Evolutionary conservation across 2,113 vertebrate genomes (phyloP).

Genomic region (Indri indri): DNA sequence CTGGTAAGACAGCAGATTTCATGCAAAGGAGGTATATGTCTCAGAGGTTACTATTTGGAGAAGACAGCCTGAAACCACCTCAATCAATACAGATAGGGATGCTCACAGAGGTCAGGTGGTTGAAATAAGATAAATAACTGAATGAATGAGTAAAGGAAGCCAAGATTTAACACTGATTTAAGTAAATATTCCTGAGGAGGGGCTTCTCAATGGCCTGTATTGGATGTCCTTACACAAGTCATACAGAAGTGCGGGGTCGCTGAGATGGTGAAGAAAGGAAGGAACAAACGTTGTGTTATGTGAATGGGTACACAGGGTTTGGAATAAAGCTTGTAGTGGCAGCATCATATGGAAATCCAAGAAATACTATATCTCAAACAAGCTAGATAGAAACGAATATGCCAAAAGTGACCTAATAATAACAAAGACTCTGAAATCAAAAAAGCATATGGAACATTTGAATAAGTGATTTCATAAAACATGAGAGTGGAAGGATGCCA

Average conservation of each 20-base stretch:
- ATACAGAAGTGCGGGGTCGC: not conserved
- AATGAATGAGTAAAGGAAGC: not conserved
- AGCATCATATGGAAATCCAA: not conserved
- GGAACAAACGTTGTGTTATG: not conserved
- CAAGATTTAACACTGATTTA: not conserved
- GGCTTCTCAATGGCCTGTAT: not conserved
- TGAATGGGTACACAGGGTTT: not conserved
- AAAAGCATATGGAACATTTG: not conserved
- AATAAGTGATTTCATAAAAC: constrained; percentile 4
- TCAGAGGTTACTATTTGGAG: not conserved
- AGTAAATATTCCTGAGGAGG: not conserved
- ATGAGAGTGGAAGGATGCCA: not conserved
- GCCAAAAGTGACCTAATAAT: not conserved
- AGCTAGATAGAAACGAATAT: not conserved
- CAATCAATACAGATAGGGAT: not conserved
- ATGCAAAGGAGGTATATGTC: not conserved
- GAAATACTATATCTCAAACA: not conserved
- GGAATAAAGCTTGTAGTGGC: not conserved
- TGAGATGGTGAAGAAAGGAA: not conserved
- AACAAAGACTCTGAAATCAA: not conserved
- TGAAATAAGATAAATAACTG: not conserved
- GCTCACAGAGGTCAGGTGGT: not conserved
- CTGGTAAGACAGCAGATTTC: not conserved
- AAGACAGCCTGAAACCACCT: not conserved
- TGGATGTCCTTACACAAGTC: not conserved